Evolutionary conservation across 2,113 vertebrate genomes (phyloP).

Genomic region (Polyodon spathula): DNA sequence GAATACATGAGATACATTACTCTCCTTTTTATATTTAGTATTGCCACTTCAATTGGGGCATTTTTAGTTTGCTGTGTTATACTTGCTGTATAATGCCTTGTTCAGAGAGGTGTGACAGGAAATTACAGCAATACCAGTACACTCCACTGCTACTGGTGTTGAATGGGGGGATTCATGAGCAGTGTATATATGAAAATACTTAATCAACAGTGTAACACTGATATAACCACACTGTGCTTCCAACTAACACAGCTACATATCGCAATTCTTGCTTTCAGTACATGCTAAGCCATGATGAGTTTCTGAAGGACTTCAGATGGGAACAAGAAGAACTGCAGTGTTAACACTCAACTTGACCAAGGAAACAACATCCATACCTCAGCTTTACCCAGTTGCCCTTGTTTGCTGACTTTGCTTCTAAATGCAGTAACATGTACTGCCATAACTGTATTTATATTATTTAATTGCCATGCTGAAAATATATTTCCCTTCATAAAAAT

Average conservation of each 20-base stretch:
- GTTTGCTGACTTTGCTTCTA: background rate
- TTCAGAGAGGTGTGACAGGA: background rate
- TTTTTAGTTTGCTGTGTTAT: too few species aligned
- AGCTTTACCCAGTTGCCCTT: background rate
- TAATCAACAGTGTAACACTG: background rate
- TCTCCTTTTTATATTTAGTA: too few species aligned
- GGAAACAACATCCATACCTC: constrained; percentile 24
- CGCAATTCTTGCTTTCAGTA: constrained; percentile 62
- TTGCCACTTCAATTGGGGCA: too few species aligned
- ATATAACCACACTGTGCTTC: background rate
- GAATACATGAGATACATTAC: too few species aligned
- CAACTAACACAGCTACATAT: constrained; percentile 27
- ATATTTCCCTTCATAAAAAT: too few species aligned
- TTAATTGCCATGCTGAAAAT: too few species aligned
- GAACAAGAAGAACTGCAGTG: constrained; percentile 47
- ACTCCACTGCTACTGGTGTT: too few species aligned
- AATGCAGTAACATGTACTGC: background rate
- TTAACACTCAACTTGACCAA: constrained; percentile 33
- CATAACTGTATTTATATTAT: background rate
- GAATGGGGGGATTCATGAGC: too few species aligned
- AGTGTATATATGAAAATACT: too few species aligned
- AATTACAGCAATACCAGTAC: background rate
- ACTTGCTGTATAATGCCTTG: too few species aligned
- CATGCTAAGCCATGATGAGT: constrained; percentile 70
- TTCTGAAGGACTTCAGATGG: constrained; percentile 61